These are phyloP conservation scores for Girardinichthys multiradiatus DNA, from an alignment of 2,113 vertebrate genomes.

Conservation along the genomic window DNA sequence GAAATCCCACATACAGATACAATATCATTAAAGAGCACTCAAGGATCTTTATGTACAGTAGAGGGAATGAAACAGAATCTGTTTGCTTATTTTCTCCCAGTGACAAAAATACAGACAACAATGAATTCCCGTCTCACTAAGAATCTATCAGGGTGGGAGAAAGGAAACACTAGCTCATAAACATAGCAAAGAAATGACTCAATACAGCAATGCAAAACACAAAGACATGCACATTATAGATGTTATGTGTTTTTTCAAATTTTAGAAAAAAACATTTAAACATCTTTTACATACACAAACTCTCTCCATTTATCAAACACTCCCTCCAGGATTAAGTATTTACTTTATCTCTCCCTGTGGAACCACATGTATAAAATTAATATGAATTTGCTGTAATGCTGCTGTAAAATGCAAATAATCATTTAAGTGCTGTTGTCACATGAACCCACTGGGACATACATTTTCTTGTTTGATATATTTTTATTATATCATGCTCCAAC, in stretches of 20 bases:
- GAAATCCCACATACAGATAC: constrained; percentile 40
- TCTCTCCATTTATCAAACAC: background rate
- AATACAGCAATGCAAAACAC: constrained; percentile 22
- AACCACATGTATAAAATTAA: background rate
- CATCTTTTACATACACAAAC: background rate
- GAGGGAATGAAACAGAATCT: background rate
- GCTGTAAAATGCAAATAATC: background rate
- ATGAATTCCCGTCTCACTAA: constrained; percentile 24
- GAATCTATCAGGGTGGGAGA: constrained; percentile 4
- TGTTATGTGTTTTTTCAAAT: no score
- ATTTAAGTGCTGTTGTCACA: background rate
- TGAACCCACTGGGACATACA: background rate
- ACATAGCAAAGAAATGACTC: constrained; percentile 32
- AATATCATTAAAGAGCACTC: constrained; percentile 52
- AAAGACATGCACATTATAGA: background rate
- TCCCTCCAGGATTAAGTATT: background rate
- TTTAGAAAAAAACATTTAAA: background rate
- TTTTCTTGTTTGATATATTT: background rate
- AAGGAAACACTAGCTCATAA: constrained; percentile 52
- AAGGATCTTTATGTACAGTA: constrained; percentile 18
- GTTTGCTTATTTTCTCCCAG: constrained; percentile 18
- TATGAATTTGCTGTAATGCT: constrained; percentile 6
- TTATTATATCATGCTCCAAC: background rate
- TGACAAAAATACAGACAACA: constrained; percentile 33
- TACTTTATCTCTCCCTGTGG: background rate